Base-by-base conservation (phyloP, 2,888 invertebrate genomes). In the Drosophila dives region DNA sequence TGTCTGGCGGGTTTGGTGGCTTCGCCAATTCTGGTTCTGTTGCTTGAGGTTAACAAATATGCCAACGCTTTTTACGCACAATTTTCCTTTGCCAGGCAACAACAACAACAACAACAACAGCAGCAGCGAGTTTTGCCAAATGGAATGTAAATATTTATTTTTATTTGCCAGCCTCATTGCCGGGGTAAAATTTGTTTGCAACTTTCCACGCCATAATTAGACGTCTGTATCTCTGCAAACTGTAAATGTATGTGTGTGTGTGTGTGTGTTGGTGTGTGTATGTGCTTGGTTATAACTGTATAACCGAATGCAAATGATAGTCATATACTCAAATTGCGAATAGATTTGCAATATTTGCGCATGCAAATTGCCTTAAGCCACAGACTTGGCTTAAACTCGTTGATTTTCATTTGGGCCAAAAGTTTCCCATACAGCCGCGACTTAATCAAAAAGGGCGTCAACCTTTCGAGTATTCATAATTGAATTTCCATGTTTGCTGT, bases 31-130 rank as follows among this genome's bases (percentile, higher is more conserved):
- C 63, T 55, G 66, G 60, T 17, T 65, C 63, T 86, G 78, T 89
- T 88, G 90, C 90, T 87, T 89, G 86, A 87, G 90, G 86, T 87
- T 86, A 89, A 88, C 86, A 87, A 87, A 87, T 89, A 87, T 88
- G 88, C 73, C 75, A 67, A 73, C 62, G 80, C 85, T 86, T 89
- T 87, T 89, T 88, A 87, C 86, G 86, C 86, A 87, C 90, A 88
- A 87, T 87, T 87, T 86, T 89, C 88, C 88, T 86, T 89, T 83
- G 76, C 58, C 49, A 49, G 29, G 60, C 59, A 63, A 17, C 33
- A 33, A 11, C 33, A 38, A 7, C 38, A 38, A 8, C 38, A 42
- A 2, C 42, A 58, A 34, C 32, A 42, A 26, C 49, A 34, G 29
- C 29, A 36, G 32, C 65, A 42, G 75, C 78, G 82, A 69, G 72